Conservation (phyloP, 2,113 vertebrate genomes). For the Coregonus clupeaformis region DNA sequence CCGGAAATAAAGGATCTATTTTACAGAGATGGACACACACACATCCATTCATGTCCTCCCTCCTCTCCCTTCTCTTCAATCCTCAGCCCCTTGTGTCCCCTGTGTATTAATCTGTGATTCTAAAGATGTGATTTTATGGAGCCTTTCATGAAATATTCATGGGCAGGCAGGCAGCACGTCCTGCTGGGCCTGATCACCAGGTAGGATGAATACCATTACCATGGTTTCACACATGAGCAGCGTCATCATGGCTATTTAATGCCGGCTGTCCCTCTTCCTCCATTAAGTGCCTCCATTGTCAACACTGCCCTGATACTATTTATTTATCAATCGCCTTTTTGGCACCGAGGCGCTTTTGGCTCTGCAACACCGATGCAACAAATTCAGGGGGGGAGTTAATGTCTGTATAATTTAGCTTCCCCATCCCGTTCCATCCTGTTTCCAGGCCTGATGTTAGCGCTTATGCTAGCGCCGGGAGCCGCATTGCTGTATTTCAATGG, state of each 20-base stretch:
- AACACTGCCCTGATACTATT: conserved; percentile 20
- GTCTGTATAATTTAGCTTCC: background rate
- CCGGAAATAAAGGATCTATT: conserved; percentile 10
- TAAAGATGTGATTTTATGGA: conserved; percentile 57
- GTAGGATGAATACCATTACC: conserved; percentile 57
- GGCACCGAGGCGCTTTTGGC: background rate
- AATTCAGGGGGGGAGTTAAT: conserved; percentile 3
- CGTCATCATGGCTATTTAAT: conserved; percentile 46
- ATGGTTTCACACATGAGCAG: conserved; percentile 52
- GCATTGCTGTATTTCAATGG: conserved; percentile 1
- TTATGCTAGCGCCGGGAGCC: background rate
- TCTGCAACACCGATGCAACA: background rate
- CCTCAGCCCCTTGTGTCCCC: conserved; percentile 24
- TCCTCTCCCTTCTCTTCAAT: background rate
- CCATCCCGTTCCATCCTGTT: background rate
- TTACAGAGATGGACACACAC: background rate
- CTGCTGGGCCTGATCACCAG: conserved; percentile 54
- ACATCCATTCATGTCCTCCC: background rate
- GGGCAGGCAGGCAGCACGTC: conserved; percentile 26
- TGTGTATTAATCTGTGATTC: conserved; percentile 62
- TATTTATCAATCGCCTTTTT: conserved; percentile 36
- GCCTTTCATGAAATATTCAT: conserved; percentile 63
- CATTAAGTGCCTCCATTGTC: conserved; percentile 26
- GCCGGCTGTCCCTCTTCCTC: conserved; percentile 9
- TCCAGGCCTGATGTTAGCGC: background rate